A percentile compares a stretch with the other conserved stretches of the same genome.
Conservation (phyloP, 2,888 invertebrate genomes). For the Drosophila anomelani region DNA sequence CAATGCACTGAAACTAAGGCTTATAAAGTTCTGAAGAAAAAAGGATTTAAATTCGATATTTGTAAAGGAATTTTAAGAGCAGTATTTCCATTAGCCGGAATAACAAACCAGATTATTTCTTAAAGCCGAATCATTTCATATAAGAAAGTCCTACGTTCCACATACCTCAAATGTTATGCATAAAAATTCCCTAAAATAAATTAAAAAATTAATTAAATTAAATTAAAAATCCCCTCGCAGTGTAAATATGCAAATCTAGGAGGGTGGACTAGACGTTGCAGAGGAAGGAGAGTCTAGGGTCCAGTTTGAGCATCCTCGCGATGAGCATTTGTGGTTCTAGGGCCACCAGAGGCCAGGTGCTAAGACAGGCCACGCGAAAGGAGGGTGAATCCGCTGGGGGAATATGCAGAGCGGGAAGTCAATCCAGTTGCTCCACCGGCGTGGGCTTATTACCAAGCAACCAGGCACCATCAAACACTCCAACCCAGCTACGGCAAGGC, state of each 20-base stretch:
- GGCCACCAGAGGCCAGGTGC: conserved; percentile 41
- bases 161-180: background rate
- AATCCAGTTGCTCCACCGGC: conserved; percentile 51
- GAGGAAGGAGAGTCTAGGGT: conserved; percentile 48
- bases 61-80: background rate
- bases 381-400: background rate
- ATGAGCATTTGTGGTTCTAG: conserved; percentile 32
- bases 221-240: background rate
- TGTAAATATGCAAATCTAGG: conserved; percentile 61
- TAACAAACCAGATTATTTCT: background rate
- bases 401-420: conserved; percentile 40
- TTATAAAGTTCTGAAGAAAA: no score
- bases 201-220: no score
- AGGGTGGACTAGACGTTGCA: conserved; percentile 9
- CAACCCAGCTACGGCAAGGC: conserved; percentile 45
- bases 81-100: background rate
- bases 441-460: conserved; percentile 71
- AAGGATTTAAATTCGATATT: background rate
- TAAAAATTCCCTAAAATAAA: background rate
- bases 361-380: conserved; percentile 2
- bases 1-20: background rate
- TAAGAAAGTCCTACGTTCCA: background rate
- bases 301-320: conserved; percentile 38
- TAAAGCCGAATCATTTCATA: background rate
- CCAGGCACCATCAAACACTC: conserved; percentile 3